Percentiles rank a stretch among this genome's conserved stretches.
phyloP scores from a whole-genome alignment of 2,113 vertebrate genomes.

The Anhinga rufa region DNA sequence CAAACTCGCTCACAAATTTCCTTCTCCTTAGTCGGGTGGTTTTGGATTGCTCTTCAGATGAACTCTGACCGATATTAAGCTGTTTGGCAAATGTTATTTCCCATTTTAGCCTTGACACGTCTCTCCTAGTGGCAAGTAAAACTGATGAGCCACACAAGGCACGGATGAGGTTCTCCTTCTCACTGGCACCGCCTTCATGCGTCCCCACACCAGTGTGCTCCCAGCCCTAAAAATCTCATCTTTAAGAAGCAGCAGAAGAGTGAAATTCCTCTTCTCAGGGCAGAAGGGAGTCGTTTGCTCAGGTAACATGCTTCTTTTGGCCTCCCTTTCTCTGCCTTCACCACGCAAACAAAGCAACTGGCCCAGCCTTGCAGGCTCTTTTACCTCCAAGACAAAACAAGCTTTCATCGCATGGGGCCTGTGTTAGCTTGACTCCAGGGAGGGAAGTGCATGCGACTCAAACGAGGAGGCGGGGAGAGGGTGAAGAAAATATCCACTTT shows the following conservation, averaged over 20 bases:
- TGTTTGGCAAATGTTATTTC: background rate
- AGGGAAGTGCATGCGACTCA: background rate
- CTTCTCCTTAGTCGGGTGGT: background rate
- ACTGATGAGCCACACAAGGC: background rate
- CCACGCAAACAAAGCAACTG: background rate
- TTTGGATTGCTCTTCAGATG: background rate
- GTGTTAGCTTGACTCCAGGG: background rate
- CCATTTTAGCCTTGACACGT: background rate
- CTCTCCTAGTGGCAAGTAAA: background rate
- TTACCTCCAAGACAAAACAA: background rate
- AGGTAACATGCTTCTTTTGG: background rate
- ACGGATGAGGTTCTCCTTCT: background rate
- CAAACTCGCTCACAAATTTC: background rate
- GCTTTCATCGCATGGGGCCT: background rate
- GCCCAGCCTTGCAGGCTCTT: background rate
- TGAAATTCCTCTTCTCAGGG: background rate
- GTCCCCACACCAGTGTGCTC: accelerated
- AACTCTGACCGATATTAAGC: no score
- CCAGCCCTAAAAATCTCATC: background rate
- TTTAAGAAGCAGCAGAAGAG: background rate
- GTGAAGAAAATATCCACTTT: background rate
- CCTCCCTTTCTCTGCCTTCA: background rate
- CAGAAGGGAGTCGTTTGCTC: background rate
- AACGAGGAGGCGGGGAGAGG: background rate
- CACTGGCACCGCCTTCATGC: accelerated